These are phyloP conservation scores for Linhomoeus sp. DNA, from an alignment of 2,888 invertebrate genomes.

Conservation along the genomic window DNA sequence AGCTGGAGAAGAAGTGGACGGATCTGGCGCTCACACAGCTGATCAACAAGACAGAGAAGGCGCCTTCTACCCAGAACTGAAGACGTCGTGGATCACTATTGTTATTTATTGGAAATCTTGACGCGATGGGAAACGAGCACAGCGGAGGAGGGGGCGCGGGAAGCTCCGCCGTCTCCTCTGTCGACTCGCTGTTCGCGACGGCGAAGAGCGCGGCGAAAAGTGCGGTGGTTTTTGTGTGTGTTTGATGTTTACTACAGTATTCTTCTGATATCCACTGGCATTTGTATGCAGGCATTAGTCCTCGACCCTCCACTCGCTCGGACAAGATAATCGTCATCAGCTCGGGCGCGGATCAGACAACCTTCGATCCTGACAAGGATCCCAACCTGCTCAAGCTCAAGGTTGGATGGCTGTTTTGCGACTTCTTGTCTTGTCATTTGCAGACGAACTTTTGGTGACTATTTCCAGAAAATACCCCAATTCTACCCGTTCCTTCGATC, in stretches of 20 bases:
- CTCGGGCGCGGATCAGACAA: background rate
- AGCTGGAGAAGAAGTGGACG: constrained; percentile 3
- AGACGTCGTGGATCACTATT: no score
- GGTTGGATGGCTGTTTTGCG: background rate
- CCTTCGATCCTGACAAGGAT: background rate
- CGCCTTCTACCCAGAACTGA: background rate
- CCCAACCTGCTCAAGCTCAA: background rate
- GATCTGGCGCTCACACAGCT: constrained; percentile 1
- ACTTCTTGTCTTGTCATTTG: no score
- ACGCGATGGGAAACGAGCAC: background rate
- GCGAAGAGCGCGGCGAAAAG: background rate
- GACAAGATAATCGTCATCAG: background rate
- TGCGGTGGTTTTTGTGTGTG: background rate
- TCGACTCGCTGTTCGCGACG: no score
- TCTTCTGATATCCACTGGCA: no score
- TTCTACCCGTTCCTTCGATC: constrained; percentile 5
- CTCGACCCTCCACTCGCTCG: background rate
- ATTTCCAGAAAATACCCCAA: constrained; percentile 4
- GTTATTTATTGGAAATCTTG: no score
- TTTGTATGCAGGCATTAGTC: no score
- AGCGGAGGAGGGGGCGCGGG: background rate
- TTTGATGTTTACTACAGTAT: no score
- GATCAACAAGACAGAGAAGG: background rate
- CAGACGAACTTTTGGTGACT: background rate
- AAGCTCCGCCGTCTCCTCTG: background rate